phyloP scores from a whole-genome alignment of 2,797 vertebrate species.

The Phataginus tricuspis region DNA sequence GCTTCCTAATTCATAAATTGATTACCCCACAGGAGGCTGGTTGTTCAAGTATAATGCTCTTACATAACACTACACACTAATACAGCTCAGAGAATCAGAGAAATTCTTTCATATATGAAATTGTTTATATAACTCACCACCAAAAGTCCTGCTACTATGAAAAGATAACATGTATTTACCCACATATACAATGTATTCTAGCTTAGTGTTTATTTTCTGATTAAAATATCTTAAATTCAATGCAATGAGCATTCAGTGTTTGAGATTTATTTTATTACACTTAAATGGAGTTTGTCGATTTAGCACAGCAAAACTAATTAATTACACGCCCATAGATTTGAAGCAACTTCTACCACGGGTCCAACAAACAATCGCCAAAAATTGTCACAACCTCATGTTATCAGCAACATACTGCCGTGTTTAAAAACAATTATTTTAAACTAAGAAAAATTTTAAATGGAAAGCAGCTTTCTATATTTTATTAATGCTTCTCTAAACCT shows the following conservation, averaged over 20 bases:
- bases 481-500: slow-evolving; percentile 9
- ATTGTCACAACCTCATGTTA: not conserved
- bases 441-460: not conserved
- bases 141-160: slow-evolving; percentile 3
- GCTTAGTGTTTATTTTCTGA: slow-evolving; percentile 32
- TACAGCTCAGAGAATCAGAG: slow-evolving; percentile 34
- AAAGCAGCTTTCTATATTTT: not conserved
- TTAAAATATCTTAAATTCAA: slow-evolving; percentile 29
- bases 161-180: slow-evolving; percentile 53
- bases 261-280: slow-evolving; percentile 40
- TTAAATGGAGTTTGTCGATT: not conserved
- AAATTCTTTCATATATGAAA: not conserved
- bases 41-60: slow-evolving; percentile 30
- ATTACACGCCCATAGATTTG: not conserved
- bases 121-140: slow-evolving; percentile 10
- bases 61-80: slow-evolving; percentile 44
- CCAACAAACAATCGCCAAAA: not conserved
- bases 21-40: slow-evolving; percentile 5
- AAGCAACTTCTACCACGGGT: slow-evolving; percentile 43
- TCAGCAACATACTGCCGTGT: not conserved
- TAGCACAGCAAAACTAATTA: slow-evolving; percentile 33
- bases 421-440: slow-evolving; percentile 49
- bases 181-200: slow-evolving; percentile 62
- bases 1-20: slow-evolving; percentile 49
- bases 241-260: not conserved